Percentiles rank a stretch among this genome's conserved stretches.
Evolutionary conservation across 1,140 invertebrate species (phyloP).

Genomic region (Ectropis grisescens): DNA sequence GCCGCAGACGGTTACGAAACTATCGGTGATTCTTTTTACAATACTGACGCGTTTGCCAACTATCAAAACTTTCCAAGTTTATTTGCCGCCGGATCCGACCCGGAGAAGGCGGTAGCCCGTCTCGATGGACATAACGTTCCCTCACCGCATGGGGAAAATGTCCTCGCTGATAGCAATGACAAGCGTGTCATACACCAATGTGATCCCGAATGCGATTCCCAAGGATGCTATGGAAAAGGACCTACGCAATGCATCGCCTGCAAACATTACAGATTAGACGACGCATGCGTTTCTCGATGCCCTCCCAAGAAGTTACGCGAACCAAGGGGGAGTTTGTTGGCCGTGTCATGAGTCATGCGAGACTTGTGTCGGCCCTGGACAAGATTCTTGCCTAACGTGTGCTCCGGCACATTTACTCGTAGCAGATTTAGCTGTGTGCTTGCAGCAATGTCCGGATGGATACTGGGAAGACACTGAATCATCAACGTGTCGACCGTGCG

Average conservation of each 20-base stretch:
- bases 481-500: constrained; percentile 83
- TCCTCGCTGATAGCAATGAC: constrained; percentile 63
- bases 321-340: constrained; percentile 82
- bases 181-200: constrained; percentile 69
- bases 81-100: constrained; percentile 77
- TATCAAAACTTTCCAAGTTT: constrained; percentile 79
- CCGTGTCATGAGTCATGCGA: constrained; percentile 87
- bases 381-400: constrained; percentile 84
- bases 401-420: constrained; percentile 82
- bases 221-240: constrained; percentile 85
- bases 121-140: constrained; percentile 55
- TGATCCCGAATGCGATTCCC: constrained; percentile 85
- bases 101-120: constrained; percentile 73
- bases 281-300: constrained; percentile 83
- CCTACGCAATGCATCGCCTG: constrained; percentile 84
- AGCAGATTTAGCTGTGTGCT: constrained; percentile 82
- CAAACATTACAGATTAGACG: constrained; percentile 82
- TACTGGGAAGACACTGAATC: constrained; percentile 82
- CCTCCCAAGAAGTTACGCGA: constrained; percentile 84
- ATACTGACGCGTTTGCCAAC: constrained; percentile 70
- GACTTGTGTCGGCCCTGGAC: constrained; percentile 85
- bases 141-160: constrained; percentile 63
- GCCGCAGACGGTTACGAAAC: constrained; percentile 62
- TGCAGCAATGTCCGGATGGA: constrained; percentile 86
- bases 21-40: constrained; percentile 50